Evolutionary conservation across 2,113 vertebrate genomes (phyloP).

Genomic region (Lates calcarifer): DNA sequence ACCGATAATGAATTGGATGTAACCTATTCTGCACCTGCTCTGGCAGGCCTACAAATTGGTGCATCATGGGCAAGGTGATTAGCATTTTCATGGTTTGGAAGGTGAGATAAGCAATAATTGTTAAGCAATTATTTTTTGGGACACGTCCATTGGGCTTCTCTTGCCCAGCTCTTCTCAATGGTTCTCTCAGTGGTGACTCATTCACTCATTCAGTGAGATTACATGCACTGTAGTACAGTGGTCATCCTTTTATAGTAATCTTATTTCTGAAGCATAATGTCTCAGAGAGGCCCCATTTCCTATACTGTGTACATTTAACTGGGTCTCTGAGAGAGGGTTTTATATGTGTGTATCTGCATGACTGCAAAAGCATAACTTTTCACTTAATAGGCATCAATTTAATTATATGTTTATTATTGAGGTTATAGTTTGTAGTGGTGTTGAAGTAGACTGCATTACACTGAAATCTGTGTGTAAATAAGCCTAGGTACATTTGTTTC

Average conservation of each 20-base stretch:
- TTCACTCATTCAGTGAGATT: background rate
- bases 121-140: conserved; percentile 28
- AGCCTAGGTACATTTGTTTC: background rate
- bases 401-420: no score
- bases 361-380: no score
- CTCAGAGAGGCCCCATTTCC: background rate
- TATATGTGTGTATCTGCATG: no score
- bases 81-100: conserved; percentile 63
- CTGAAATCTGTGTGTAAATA: background rate
- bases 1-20: conserved; percentile 50
- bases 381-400: no score
- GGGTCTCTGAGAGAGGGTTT: background rate
- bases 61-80: conserved; percentile 47
- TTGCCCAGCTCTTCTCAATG: conserved; percentile 1
- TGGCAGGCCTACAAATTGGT: conserved; percentile 52
- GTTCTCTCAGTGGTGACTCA: background rate
- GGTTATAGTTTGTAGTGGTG: no score
- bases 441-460: no score
- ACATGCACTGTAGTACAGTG: background rate
- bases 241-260: background rate
- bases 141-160: conserved; percentile 1
- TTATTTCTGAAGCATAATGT: background rate
- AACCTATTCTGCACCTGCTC: conserved; percentile 57
- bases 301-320: background rate
- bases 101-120: conserved; percentile 56